These are phyloP conservation scores for Marasmarcha lunaedactyla DNA, from an alignment of 2,888 invertebrate genomes.

Conservation along the genomic window DNA sequence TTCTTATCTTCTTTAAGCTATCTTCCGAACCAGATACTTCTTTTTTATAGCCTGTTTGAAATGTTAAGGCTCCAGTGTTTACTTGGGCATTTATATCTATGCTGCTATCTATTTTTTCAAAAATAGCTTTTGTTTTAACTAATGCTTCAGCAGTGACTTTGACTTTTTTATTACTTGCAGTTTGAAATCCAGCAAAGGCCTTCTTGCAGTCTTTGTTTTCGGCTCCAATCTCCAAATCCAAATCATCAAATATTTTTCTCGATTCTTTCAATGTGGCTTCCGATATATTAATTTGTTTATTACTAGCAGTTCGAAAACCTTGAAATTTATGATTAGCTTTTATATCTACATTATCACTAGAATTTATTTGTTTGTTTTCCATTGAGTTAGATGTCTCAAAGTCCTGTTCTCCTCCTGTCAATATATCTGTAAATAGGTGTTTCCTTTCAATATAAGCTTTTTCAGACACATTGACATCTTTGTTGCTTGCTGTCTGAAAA, in stretches of 20 bases:
- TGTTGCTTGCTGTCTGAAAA: conserved; percentile 3
- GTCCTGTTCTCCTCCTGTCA: background rate
- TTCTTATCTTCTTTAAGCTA: too few relatives aligned
- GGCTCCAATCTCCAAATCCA: background rate
- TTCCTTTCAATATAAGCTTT: background rate
- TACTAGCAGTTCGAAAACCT: background rate
- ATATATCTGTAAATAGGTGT: background rate
- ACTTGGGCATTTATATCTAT: background rate
- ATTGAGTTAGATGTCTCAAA: too few relatives aligned
- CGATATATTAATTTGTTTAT: conserved; percentile 1
- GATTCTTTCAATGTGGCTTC: background rate
- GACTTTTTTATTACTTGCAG: conserved; percentile 25
- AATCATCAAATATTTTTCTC: background rate
- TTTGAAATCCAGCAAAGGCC: conserved; percentile 13
- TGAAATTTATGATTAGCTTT: background rate
- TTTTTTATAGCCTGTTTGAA: conserved; percentile 18
- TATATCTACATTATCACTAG: background rate
- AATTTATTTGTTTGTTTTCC: too few relatives aligned
- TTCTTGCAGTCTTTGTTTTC: background rate
- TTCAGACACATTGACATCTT: conserved; percentile 2
- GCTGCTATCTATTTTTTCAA: background rate
- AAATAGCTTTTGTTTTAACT: conserved; percentile 1
- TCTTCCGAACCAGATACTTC: conserved; percentile 15
- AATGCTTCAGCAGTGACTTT: conserved; percentile 18
- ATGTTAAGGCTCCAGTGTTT: background rate